phyloP scores from a whole-genome alignment of 2,888 invertebrate genomes.

The Amphimallon solstitiale region DNA sequence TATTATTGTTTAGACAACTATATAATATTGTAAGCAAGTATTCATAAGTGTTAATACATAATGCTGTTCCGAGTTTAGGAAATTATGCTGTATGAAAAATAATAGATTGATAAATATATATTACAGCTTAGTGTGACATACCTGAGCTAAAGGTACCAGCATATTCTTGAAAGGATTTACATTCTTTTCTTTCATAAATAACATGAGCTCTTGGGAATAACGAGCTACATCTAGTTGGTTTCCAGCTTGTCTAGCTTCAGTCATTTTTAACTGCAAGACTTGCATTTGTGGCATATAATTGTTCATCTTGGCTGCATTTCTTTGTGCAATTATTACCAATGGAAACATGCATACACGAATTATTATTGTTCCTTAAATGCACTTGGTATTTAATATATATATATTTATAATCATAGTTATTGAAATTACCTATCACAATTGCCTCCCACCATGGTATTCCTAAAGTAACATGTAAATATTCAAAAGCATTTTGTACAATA shows the following conservation, averaged over 20 bases:
- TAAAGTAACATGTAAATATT: slow-evolving; percentile 81
- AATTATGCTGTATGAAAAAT: no score
- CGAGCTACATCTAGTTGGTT: slow-evolving; percentile 81
- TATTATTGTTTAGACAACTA: no score
- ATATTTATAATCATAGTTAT: not conserved
- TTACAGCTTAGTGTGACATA: no score
- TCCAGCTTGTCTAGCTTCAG: slow-evolving; percentile 85
- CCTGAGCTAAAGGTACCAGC: slow-evolving; percentile 81
- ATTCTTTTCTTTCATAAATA: slow-evolving; percentile 84
- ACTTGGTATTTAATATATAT: not conserved
- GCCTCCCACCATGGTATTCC: slow-evolving; percentile 95
- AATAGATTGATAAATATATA: no score
- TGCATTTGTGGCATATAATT: slow-evolving; percentile 90
- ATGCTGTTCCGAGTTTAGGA: no score
- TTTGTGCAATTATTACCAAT: slow-evolving; percentile 83
- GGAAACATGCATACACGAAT: slow-evolving; percentile 85
- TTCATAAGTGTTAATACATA: no score
- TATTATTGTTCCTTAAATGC: slow-evolving; percentile 73
- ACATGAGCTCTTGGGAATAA: slow-evolving; percentile 80
- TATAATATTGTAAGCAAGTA: no score
- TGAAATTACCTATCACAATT: slow-evolving; percentile 74
- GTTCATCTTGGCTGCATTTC: slow-evolving; percentile 82
- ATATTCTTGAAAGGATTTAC: slow-evolving; percentile 84
- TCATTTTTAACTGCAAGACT: slow-evolving; percentile 82
- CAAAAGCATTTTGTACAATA: slow-evolving; percentile 81